These are phyloP conservation scores for Bibio marci DNA, from an alignment of 2,888 invertebrate species.

Conservation along the genomic window DNA sequence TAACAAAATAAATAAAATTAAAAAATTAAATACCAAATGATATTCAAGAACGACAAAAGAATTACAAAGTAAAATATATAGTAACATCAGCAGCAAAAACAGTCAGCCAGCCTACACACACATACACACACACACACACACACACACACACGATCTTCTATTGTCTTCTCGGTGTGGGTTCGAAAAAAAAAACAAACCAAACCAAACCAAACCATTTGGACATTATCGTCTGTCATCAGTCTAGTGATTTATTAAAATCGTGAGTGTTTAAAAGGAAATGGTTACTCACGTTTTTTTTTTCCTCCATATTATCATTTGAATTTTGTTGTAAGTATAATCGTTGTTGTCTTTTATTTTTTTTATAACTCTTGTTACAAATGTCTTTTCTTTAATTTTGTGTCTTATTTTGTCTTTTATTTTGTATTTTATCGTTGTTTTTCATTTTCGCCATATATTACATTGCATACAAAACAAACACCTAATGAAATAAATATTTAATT, in stretches of 20 bases:
- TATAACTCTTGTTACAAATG: too few relatives aligned
- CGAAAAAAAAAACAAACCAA: too few relatives aligned
- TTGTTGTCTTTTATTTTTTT: too few relatives aligned
- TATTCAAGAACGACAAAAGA: not conserved
- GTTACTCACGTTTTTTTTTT: constrained; percentile 5
- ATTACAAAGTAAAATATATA: not conserved
- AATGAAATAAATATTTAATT: constrained; percentile 3
- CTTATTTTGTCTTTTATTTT: too few relatives aligned
- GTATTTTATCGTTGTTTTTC: too few relatives aligned
- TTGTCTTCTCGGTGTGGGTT: constrained; percentile 5
- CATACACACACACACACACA: not conserved
- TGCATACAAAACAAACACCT: constrained; percentile 2
- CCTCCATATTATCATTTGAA: too few relatives aligned
- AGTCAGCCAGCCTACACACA: constrained; percentile 4
- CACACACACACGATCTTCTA: not conserved
- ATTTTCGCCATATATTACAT: too few relatives aligned
- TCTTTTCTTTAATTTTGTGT: too few relatives aligned
- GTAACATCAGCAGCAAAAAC: not conserved
- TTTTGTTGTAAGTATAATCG: too few relatives aligned
- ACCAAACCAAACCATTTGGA: too few relatives aligned
- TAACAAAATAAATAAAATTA: too few relatives aligned
- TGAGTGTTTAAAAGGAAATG: constrained; percentile 7
- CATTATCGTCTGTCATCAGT: constrained; percentile 7
- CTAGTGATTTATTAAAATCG: constrained; percentile 7
- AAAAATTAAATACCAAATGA: too few relatives aligned